A percentile compares a stretch with the other conserved stretches of the same genome.
phyloP scores from a whole-genome alignment of 2,797 vertebrate genomes.

The Cephalopachus bancanus region DNA sequence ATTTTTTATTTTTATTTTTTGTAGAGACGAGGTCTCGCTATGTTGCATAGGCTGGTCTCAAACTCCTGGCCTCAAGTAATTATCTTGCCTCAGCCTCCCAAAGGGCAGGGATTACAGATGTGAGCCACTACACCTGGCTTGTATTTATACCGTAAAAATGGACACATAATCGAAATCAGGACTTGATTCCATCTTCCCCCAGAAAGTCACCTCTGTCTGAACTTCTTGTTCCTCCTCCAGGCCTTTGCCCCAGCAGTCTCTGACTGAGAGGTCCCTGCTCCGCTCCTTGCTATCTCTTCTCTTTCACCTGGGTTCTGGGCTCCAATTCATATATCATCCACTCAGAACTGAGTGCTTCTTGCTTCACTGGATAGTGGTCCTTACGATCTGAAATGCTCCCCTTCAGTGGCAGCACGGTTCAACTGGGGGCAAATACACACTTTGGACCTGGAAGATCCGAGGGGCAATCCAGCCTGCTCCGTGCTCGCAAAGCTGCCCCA shows the following conservation, averaged over 20 bases:
- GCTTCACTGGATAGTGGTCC: neutral
- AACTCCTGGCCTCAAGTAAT: no score
- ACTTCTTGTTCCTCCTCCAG: rapidly evolving
- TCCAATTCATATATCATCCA: rapidly evolving
- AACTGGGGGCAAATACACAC: neutral
- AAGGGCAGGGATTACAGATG: no score
- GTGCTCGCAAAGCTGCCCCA: neutral
- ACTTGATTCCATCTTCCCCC: neutral
- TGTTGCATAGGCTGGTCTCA: no score
- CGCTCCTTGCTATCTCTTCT: no score
- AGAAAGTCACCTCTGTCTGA: neutral
- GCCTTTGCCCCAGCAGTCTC: neutral
- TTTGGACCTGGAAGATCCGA: neutral
- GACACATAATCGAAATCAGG: neutral
- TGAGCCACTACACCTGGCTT: no score
- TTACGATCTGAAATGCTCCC: neutral
- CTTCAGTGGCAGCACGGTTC: no score
- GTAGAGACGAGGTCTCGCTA: no score
- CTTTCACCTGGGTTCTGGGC: neutral
- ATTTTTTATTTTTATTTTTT: no score
- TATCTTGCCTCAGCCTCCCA: no score
- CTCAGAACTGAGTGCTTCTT: neutral
- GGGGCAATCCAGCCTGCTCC: neutral
- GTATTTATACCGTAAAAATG: conserved; percentile 16
- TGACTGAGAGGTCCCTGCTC: neutral